Percentiles rank a stretch among this genome's conserved stretches.
Evolutionary conservation across 64 coral and sea anemone species (phyloP).

Genomic region (Actinia tenebrosa): DNA sequence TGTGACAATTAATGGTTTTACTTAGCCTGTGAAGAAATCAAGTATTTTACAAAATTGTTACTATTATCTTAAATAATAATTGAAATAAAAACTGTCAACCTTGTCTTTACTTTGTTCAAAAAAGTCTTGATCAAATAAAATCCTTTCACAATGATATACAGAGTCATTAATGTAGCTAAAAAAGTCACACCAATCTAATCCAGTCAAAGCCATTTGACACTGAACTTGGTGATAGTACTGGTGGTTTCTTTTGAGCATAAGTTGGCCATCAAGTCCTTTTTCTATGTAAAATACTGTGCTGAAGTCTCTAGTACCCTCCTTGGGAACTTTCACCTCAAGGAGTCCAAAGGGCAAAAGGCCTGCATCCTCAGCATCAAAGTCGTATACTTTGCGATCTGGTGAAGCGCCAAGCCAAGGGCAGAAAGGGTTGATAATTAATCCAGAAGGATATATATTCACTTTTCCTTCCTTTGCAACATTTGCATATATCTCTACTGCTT

Average conservation of each 20-base stretch:
- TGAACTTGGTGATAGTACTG: conserved; percentile 14
- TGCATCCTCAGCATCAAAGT: background rate
- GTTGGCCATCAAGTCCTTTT: background rate
- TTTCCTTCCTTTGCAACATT: conserved; percentile 21
- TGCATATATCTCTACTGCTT: conserved; percentile 42
- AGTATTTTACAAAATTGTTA: too few relatives aligned
- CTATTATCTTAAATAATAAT: conserved; percentile 1
- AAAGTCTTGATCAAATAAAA: background rate
- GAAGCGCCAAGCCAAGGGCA: conserved; percentile 41
- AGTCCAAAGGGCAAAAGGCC: conserved; percentile 14
- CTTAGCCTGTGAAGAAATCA: too few relatives aligned
- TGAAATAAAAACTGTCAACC: conserved; percentile 16
- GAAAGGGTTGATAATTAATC: conserved; percentile 43
- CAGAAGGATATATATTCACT: conserved; percentile 51
- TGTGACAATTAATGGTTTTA: too few relatives aligned
- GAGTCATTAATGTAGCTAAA: conserved; percentile 19
- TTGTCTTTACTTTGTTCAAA: conserved; percentile 21
- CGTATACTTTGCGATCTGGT: conserved; percentile 37
- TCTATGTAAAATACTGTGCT: background rate
- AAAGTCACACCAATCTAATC: conserved; percentile 27
- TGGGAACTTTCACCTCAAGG: conserved; percentile 20
- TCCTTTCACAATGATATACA: conserved; percentile 29
- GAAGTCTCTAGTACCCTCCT: background rate
- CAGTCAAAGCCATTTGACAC: conserved; percentile 1
- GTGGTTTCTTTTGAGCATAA: background rate